Base-by-base conservation (phyloP, 2,888 invertebrate genomes). In the Leucozona laternaria region DNA sequence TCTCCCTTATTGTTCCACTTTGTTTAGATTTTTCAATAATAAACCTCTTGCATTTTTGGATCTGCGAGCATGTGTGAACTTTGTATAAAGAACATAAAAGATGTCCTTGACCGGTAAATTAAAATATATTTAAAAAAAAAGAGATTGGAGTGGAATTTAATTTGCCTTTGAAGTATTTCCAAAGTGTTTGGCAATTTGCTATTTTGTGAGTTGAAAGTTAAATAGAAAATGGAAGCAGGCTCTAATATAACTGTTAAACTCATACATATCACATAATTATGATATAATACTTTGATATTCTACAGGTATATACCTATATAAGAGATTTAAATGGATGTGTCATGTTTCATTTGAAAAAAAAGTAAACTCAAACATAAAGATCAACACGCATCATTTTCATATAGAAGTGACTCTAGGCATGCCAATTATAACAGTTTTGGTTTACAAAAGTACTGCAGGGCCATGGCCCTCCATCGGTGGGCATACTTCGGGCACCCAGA, bases 81-180 rank as follows among this genome's bases (percentile, higher is more conserved):
- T n/a, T n/a, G n/a, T 43, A 43, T 43, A 43, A 40, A 11, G 13
- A 8, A 6, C 8, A 17, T 45, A 11, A 48, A 48, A 48, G 31
- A 31, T 48, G 31, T 48, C 64, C 64, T 64, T 64, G 64, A 48
- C 45, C 45, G n/a, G 25, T 64, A 45, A 45, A 45, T 22, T 45
- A 2, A 25, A 62, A n/a, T 25, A 25, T n/a, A 0, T 25, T n/a
- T 8, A 15, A 15, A 62, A 10, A 57, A 15, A 62, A 10, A 57
- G 10, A 57, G 5, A 34, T 57, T 57, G 28, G n/a, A 31, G 28
- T 8, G 31, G 31, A 34, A 34, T 37, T 57, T 4, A 57, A 17
- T 31, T n/a, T 4, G 55, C 17, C 4, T 57, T 57, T 57, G 31
- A 31, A 31, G 31, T 31, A 8, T 31, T 31, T 31, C 8, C 8